Evolutionary conservation across 2,888 invertebrate species (phyloP).

Genomic region (Apotomis betuletana): DNA sequence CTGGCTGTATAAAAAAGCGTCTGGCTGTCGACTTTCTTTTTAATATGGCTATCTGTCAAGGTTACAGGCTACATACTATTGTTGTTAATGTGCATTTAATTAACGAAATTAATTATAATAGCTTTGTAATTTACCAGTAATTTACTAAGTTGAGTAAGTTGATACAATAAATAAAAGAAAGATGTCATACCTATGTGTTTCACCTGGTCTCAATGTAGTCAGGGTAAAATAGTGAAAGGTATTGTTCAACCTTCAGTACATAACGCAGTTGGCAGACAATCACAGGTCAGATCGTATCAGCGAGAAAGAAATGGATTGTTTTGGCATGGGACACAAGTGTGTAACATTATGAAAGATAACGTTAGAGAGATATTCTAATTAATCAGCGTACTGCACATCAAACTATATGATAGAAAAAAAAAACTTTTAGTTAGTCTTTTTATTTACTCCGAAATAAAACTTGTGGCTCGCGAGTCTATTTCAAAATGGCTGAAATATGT

Average conservation of each 20-base stretch:
- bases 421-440: too few species aligned
- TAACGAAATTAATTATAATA: too few species aligned
- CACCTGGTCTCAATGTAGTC: background rate
- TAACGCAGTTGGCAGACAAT: background rate
- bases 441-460: too few species aligned
- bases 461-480: too few species aligned
- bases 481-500: too few species aligned
- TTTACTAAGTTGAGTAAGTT: too few species aligned
- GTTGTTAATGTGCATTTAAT: background rate
- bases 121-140: too few species aligned
- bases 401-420: too few species aligned
- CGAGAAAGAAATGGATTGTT: background rate
- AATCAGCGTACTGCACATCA: too few species aligned
- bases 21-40: constrained; percentile 34
- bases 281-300: background rate
- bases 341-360: background rate
- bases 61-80: background rate
- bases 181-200: too few species aligned
- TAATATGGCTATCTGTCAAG: constrained; percentile 10
- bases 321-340: background rate
- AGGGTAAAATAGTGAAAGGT: background rate
- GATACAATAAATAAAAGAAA: too few species aligned
- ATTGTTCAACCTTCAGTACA: background rate
- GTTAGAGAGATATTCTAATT: background rate
- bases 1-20: constrained; percentile 29